phyloP scores from a whole-genome alignment of 2,113 vertebrate genomes.

The Callopanchax toddi region DNA sequence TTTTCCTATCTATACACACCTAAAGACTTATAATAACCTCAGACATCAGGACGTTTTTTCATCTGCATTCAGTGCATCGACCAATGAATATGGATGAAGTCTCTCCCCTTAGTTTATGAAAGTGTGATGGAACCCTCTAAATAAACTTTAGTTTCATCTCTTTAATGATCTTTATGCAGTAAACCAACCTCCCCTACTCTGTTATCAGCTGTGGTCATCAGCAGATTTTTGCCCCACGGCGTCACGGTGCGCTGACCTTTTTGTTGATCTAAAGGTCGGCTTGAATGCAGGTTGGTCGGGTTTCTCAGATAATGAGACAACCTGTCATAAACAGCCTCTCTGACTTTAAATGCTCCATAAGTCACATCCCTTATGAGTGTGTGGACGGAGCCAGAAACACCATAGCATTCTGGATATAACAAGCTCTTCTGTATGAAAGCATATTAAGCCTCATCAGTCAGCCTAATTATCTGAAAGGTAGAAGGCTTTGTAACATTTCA shows the following conservation, averaged over 20 bases:
- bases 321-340: slow-evolving; percentile 35
- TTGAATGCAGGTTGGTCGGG: slow-evolving; percentile 32
- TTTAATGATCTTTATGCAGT: slow-evolving; percentile 16
- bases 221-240: slow-evolving; percentile 16
- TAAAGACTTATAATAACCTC: no score
- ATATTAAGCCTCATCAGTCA: slow-evolving; percentile 21
- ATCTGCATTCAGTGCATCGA: neutral
- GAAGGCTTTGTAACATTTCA: slow-evolving; percentile 16
- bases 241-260: slow-evolving; percentile 47
- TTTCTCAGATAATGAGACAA: slow-evolving; percentile 29
- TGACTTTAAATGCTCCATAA: slow-evolving; percentile 26
- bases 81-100: neutral
- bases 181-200: slow-evolving; percentile 10
- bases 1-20: no score
- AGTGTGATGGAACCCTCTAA: neutral
- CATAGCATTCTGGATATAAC: slow-evolving; percentile 6
- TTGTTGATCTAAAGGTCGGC: slow-evolving; percentile 52
- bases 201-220: slow-evolving; percentile 27
- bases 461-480: slow-evolving; percentile 23
- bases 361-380: slow-evolving; percentile 20
- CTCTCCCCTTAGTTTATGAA: neutral
- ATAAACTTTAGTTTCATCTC: slow-evolving; percentile 27
- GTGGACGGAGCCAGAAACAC: slow-evolving; percentile 7
- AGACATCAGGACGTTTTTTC: neutral
- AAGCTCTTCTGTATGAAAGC: neutral